Conservation (phyloP, 2,888 invertebrate genomes). For the Eupithecia insigniata region DNA sequence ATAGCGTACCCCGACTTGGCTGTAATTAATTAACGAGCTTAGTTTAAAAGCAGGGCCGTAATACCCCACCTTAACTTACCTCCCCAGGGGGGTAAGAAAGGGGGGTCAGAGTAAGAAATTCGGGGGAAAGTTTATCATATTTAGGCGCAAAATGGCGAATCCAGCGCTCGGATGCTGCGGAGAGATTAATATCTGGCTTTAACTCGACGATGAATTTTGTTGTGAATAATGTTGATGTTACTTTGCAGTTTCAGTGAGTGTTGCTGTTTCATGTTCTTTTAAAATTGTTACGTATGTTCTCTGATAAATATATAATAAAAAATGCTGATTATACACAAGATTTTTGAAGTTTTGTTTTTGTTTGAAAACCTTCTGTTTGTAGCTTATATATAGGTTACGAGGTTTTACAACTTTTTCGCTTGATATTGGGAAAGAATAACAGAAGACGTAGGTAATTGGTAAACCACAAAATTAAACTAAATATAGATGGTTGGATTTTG, state of each 20-base stretch:
- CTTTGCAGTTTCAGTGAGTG: conserved; percentile 67
- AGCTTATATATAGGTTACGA: neutral
- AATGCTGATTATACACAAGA: neutral
- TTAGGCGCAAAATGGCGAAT: conserved; percentile 85
- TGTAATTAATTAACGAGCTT: conserved; percentile 86
- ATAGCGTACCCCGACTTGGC: conserved; percentile 80
- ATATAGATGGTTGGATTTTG: too few relatives aligned
- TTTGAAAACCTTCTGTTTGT: neutral
- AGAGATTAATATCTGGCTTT: conserved; percentile 83
- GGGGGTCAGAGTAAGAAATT: conserved; percentile 79
- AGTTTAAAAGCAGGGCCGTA: conserved; percentile 85
- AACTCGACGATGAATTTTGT: conserved; percentile 82
- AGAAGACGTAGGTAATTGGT: neutral
- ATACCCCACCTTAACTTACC: conserved; percentile 54
- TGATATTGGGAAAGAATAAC: neutral
- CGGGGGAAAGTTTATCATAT: conserved; percentile 85
- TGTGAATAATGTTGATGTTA: conserved; percentile 76
- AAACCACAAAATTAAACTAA: too few relatives aligned
- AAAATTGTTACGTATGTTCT: conserved; percentile 7
- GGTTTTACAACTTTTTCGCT: neutral
- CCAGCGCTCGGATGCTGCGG: conserved; percentile 80
- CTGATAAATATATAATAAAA: neutral
- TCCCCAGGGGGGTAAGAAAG: conserved; percentile 68
- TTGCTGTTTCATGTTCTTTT: conserved; percentile 24
- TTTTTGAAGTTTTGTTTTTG: neutral